Evolutionary conservation across 2,113 vertebrate species (phyloP).

Genomic region (Entomyzon cyanotis): DNA sequence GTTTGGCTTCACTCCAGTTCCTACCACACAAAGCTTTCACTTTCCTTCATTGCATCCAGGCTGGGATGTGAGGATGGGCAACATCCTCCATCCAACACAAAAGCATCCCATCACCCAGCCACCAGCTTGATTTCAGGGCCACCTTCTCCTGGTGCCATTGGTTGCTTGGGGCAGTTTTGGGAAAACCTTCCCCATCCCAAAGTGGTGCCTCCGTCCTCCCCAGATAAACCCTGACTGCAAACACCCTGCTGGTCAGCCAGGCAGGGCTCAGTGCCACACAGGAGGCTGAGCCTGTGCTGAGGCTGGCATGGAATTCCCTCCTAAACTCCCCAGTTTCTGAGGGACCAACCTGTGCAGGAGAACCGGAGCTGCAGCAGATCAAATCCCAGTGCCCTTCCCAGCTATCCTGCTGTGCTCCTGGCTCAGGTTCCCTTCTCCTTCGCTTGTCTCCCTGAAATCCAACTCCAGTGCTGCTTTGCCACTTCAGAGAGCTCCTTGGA

Average conservation of each 20-base stretch:
- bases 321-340: neutral
- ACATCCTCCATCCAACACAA: neutral
- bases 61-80: neutral
- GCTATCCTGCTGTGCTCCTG: fast-evolving
- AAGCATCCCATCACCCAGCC: fast-evolving
- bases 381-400: fast-evolving
- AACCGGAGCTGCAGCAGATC: fast-evolving
- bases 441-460: neutral
- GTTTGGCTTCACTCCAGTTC: neutral
- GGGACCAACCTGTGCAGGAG: fast-evolving
- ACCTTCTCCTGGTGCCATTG: neutral
- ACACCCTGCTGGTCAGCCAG: neutral
- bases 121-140: fast-evolving
- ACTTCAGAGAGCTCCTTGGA: fast-evolving
- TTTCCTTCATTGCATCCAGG: neutral
- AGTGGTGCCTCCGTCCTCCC: fast-evolving
- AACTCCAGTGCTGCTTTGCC: neutral
- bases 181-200: neutral
- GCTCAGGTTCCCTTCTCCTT: neutral
- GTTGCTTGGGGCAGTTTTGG: neutral
- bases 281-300: neutral
- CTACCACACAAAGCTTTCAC: neutral
- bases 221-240: neutral
- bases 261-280: neutral
- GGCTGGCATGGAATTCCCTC: neutral